Evolutionary conservation across 2,797 vertebrate genomes (phyloP), one percentile per base, ranked within the genome.

Genomic region (Characodon lateralis): DNA sequence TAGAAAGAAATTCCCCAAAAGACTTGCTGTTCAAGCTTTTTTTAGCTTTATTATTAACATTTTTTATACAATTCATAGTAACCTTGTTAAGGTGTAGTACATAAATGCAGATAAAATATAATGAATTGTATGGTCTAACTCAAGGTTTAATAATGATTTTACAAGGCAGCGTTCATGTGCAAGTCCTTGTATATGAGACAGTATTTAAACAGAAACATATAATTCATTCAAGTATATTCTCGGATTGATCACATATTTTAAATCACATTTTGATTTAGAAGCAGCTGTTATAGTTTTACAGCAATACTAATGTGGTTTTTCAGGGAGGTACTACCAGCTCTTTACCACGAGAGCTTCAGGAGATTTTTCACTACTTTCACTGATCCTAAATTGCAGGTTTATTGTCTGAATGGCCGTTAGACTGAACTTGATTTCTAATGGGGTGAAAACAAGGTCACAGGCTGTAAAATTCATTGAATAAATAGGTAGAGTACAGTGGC

Each of bases 381-480:
- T 71, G 63, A 50, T 63, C 50, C 80, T 86, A 83, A 84, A 82
- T 86, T 77, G 76, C 63, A 41, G 6, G 68, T 58, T 81, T 78
- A 73, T 74, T 81, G 65, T 80, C 77, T 69, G 43, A 58, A 46
- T 77, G 53, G 28, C 70, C n/a, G 43, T 63, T 43, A 24, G 48
- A 7, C 16, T 20, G 28, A 31, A 51, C 46, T 16, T n/a, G 35
- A 39, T 78, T 81, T 86, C 81, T 80, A 53, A 81, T 72, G 66
- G 78, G 78, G 69, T 81, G 71, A 87, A 87, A 77, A 83, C 59
- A 76, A 75, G 82, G 81, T 65, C 81, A 58, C 20, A 0, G 31
- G 70, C 76, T 86, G 78, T 85, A 90, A 65, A 87, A 80, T 82
- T 86, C 31, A 87, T 74, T 59, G 68, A 50, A 56, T 61, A 4